Conservation (phyloP, 1,140 invertebrate genomes). For the Euborellia annulipes region DNA sequence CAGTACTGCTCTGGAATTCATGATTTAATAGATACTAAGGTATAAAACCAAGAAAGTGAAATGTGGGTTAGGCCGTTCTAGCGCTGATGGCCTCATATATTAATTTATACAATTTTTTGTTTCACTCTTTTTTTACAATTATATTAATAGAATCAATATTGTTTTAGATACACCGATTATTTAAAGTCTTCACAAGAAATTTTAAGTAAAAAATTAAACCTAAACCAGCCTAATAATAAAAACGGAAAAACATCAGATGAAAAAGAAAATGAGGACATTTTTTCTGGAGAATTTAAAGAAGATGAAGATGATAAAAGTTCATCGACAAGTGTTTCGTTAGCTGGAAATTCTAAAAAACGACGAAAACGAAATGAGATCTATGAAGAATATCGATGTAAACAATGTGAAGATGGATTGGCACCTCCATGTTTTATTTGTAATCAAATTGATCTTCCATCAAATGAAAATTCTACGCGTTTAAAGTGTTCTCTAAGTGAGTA, state of each 20-base stretch:
- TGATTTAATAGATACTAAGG: too few relatives aligned
- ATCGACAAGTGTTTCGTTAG: conserved; percentile 24
- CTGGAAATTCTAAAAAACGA: conserved; percentile 26
- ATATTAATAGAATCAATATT: too few relatives aligned
- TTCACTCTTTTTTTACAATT: too few relatives aligned
- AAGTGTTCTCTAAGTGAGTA: neutral
- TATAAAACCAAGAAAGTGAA: too few relatives aligned
- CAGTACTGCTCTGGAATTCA: too few relatives aligned
- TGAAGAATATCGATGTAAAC: conserved; percentile 30
- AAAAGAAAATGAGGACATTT: neutral
- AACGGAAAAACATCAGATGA: neutral
- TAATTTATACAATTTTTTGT: too few relatives aligned
- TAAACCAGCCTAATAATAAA: too few relatives aligned
- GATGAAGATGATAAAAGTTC: conserved; percentile 21
- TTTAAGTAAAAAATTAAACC: too few relatives aligned
- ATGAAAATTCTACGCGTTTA: conserved; percentile 20
- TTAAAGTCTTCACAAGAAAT: too few relatives aligned
- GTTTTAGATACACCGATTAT: too few relatives aligned
- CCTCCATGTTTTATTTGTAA: conserved; percentile 34
- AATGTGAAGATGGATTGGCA: conserved; percentile 29
- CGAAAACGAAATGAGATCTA: conserved; percentile 26
- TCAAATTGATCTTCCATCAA: conserved; percentile 15
- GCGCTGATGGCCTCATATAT: too few relatives aligned
- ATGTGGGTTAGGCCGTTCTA: too few relatives aligned
- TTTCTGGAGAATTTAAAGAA: conserved; percentile 23